Evolutionary conservation across 2,113 vertebrate species (phyloP).

Genomic region (Prolemur simus): DNA sequence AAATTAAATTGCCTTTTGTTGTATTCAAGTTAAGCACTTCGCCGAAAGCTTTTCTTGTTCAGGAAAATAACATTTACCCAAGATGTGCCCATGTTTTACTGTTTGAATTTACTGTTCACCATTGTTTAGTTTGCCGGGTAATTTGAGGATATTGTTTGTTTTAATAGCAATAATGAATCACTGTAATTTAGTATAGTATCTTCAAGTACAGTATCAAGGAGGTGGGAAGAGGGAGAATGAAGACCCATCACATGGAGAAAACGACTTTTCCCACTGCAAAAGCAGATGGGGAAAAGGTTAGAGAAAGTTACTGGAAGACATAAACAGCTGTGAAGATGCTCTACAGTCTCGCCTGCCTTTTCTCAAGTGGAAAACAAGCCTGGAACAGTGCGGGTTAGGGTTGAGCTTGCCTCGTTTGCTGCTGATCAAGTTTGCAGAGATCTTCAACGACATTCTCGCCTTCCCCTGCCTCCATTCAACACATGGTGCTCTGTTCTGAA

Average conservation of each 20-base stretch:
- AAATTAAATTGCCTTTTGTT: slow-evolving; percentile 92
- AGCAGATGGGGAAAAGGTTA: slow-evolving; percentile 72
- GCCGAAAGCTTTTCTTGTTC: slow-evolving; percentile 86
- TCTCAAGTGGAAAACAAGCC: slow-evolving; percentile 49
- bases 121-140: slow-evolving; percentile 83
- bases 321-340: slow-evolving; percentile 52
- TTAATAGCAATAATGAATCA: slow-evolving; percentile 89
- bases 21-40: slow-evolving; percentile 87
- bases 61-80: slow-evolving; percentile 86
- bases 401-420: neutral
- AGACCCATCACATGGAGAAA: slow-evolving; percentile 59
- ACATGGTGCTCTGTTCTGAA: rapidly evolving
- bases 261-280: slow-evolving; percentile 71
- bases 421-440: neutral
- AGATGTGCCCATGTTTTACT: slow-evolving; percentile 78
- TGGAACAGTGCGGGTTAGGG: neutral
- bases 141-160: slow-evolving; percentile 85
- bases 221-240: neutral
- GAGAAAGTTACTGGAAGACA: slow-evolving; percentile 53
- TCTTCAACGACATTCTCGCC: neutral
- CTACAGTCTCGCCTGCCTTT: neutral
- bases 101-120: slow-evolving; percentile 85
- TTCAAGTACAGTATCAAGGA: slow-evolving; percentile 55
- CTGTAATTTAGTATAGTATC: slow-evolving; percentile 81
- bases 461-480: neutral